Base-by-base conservation (phyloP, 2,113 vertebrate genomes). In the Periophthalmodon schlosseri region DNA sequence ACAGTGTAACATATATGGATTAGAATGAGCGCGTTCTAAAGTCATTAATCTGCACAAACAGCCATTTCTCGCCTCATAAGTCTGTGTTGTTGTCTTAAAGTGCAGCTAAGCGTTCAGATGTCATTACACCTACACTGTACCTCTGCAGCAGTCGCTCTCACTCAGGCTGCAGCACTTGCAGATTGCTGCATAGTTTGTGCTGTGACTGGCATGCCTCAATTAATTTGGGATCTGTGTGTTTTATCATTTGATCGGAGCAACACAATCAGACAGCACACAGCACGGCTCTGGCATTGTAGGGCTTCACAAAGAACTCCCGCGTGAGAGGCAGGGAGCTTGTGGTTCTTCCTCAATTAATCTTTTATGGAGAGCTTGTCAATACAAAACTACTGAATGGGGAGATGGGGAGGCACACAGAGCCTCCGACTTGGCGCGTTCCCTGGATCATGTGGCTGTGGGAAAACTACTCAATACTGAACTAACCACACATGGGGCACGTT, bases 141-240 rank as follows among this genome's bases (percentile, higher is more conserved):
- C n/a, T 88, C 79, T 88, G 86, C 76, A 88, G 88, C 90, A 85
- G 82, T 82, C 77, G 85, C 72, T 69, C 85, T 82, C 81, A 77
- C 83, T 76, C 71, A 88, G 77, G 84, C 82, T 87, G 84, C 88
- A 85, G 81, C 69, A 87, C 86, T 89, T 85, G 82, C 81, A 90
- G 87, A 87, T 88, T 81, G 79, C 80, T 90, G 86, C 89, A 90
- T 89, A 90, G 91, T 91, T 87, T 91, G 86, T 86, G 79, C 78
- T 76, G 79, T 91, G 88, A 92, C 86, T 83, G 89, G 87, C 87
- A 90, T 89, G 80, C 78, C 84, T 91, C 86, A 89, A 89, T 91
- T 91, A 86, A 90, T 92, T 91, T 88, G 84, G 82, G 77, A 83
- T 81, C 83, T 70, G 76, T 87, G 86, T 87, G 80, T 89, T 89